phyloP scores from a whole-genome alignment of 2,888 invertebrate genomes.

The Asteroscopus sphinx region DNA sequence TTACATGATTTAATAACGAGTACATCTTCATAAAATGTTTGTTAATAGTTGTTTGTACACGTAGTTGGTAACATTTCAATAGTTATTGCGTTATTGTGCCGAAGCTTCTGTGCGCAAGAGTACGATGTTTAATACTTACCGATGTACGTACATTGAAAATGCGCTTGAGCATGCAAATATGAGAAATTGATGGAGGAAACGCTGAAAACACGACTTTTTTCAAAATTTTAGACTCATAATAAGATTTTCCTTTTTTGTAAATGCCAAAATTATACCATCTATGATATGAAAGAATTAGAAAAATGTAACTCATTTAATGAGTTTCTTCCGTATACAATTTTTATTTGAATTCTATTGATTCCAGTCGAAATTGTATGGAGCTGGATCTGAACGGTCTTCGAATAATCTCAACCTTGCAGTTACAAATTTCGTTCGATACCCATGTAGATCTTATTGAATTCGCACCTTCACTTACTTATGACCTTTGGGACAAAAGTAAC shows the following conservation, averaged over 20 bases:
- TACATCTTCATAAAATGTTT: neutral
- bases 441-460: constrained; percentile 14
- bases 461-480: constrained; percentile 28
- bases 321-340: too few relatives aligned
- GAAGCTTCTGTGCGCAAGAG: neutral
- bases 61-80: neutral
- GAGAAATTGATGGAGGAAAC: too few relatives aligned
- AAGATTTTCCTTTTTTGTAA: too few relatives aligned
- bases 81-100: neutral
- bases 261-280: too few relatives aligned
- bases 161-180: neutral
- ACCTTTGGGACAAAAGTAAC: constrained; percentile 3
- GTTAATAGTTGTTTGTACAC: neutral
- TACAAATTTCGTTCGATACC: constrained; percentile 17
- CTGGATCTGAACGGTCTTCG: too few relatives aligned
- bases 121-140: neutral
- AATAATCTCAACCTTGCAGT: constrained; percentile 23
- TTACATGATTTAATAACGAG: too few relatives aligned
- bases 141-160: neutral
- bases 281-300: too few relatives aligned
- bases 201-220: too few relatives aligned
- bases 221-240: too few relatives aligned
- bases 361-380: too few relatives aligned
- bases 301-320: too few relatives aligned
- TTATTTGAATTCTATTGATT: too few relatives aligned